A percentile compares a stretch with the other conserved stretches of the same genome.
Conservation (phyloP, 2,797 vertebrate species). For the Scolopax bukidnonensis region DNA sequence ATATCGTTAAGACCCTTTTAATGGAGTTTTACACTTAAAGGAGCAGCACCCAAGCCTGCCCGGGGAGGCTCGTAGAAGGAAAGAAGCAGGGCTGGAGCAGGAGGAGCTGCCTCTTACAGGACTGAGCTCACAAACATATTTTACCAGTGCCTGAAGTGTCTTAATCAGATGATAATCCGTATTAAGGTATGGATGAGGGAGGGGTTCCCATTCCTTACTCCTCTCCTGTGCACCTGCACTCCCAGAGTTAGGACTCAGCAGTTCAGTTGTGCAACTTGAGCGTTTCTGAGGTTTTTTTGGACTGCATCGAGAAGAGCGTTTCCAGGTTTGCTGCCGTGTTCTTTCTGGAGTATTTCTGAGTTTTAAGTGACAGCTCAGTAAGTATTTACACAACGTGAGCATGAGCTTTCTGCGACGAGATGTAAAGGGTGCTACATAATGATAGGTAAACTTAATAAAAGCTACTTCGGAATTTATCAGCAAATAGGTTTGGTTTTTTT, state of each 20-base stretch:
- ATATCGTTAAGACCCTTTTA: not conserved
- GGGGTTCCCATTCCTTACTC: constrained; percentile 17
- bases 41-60: constrained; percentile 61
- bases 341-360: constrained; percentile 56
- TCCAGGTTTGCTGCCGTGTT: constrained; percentile 20
- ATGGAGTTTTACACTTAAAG: not conserved
- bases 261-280: constrained; percentile 24
- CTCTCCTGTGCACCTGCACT: constrained; percentile 23
- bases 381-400: constrained; percentile 62
- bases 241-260: not conserved
- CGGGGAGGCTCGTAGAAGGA: constrained; percentile 33
- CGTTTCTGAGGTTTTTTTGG: not conserved
- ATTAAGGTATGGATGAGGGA: constrained; percentile 21
- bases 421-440: constrained; percentile 46
- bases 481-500: not conserved
- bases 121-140: not conserved
- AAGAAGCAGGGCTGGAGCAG: constrained; percentile 36
- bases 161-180: not conserved
- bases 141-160: constrained; percentile 25
- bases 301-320: not conserved
- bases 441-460: constrained; percentile 68
- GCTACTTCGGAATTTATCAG: constrained; percentile 56
- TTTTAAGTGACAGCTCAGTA: constrained; percentile 68
- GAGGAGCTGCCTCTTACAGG: constrained; percentile 52
- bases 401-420: constrained; percentile 52